Conservation (phyloP, 2,888 invertebrate species). For the Cephus runcator region DNA sequence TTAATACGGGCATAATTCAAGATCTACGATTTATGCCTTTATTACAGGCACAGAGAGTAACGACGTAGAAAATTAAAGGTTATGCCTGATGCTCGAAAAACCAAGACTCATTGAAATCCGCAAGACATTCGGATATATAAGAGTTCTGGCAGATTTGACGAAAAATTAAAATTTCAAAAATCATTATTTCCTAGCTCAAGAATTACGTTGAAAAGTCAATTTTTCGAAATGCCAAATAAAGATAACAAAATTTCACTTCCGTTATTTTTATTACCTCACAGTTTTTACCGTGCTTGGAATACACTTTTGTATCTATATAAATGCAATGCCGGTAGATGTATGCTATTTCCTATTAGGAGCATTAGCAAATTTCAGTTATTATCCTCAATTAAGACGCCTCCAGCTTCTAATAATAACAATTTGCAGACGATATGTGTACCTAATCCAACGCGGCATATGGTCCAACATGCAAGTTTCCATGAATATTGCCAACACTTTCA, state of each 20-base stretch:
- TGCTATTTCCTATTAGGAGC: neutral
- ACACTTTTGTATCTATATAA: neutral
- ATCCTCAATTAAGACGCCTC: conserved; percentile 32
- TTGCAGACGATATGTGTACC: conserved; percentile 39
- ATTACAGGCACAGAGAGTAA: conserved; percentile 32
- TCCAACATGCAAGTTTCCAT: conserved; percentile 30
- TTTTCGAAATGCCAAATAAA: neutral
- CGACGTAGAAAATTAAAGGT: conserved; percentile 34
- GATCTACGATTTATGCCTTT: conserved; percentile 42
- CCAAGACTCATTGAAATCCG: neutral
- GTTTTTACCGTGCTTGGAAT: neutral
- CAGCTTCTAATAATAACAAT: conserved; percentile 41
- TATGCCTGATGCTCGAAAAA: conserved; percentile 18
- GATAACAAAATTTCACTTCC: neutral
- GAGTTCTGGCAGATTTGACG: too few relatives aligned
- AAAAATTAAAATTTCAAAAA: neutral
- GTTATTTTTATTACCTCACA: neutral
- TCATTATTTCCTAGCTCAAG: neutral
- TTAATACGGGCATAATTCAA: conserved; percentile 43
- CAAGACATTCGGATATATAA: neutral
- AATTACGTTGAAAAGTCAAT: neutral
- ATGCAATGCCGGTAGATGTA: neutral
- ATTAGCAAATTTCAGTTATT: neutral
- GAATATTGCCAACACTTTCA: conserved; percentile 2
- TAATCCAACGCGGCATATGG: conserved; percentile 46